Evolutionary conservation across 2,888 invertebrate species (phyloP).

Genomic region (Idaea aversata): DNA sequence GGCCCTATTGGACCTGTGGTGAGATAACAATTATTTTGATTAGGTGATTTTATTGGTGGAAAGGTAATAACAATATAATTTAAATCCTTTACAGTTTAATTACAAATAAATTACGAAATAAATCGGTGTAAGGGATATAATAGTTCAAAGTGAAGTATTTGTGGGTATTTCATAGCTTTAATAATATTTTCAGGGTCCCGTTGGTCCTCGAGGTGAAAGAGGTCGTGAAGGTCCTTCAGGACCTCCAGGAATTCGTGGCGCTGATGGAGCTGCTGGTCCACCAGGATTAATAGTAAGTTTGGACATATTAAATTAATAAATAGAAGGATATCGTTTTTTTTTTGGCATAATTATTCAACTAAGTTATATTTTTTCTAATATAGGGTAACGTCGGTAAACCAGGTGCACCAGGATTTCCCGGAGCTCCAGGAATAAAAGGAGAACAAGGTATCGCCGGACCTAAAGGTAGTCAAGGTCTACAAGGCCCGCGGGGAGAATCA

Average conservation of each 20-base stretch:
- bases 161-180: neutral
- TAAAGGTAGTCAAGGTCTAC: constrained; percentile 90
- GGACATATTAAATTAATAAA: neutral
- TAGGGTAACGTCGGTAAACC: constrained; percentile 90
- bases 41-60: constrained; percentile 5
- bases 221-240: constrained; percentile 91
- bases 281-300: constrained; percentile 85
- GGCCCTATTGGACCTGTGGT: constrained; percentile 87
- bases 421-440: constrained; percentile 89
- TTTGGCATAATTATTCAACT: neutral
- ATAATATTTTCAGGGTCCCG: constrained; percentile 81
- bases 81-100: too few species aligned
- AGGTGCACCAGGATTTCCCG: constrained; percentile 92
- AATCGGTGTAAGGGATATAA: neutral
- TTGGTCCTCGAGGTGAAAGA: constrained; percentile 90
- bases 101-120: too few species aligned
- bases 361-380: constrained; percentile 20
- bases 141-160: neutral
- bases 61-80: neutral
- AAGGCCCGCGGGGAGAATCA: constrained; percentile 90
- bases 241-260: constrained; percentile 87
- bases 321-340: neutral
- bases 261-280: constrained; percentile 88
- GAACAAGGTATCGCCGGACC: constrained; percentile 87
- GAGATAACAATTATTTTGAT: constrained; percentile 33